A percentile compares a stretch with the other conserved stretches of the same genome.
Conservation (phyloP, 2,888 invertebrate genomes). For the Clitarchus hookeri region DNA sequence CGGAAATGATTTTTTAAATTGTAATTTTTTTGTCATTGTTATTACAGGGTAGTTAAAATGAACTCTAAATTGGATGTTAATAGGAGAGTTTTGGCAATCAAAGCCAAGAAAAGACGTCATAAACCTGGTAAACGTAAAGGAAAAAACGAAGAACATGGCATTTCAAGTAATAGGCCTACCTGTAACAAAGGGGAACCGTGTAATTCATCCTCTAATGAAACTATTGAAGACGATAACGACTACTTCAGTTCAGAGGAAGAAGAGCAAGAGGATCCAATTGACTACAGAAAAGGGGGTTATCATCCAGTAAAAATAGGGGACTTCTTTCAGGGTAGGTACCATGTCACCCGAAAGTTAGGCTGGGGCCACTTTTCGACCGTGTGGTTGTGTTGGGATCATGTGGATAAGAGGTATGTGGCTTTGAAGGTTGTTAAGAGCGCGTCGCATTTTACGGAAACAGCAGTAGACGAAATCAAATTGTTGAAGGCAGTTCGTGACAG, state of each 20-base stretch:
- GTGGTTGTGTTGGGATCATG: constrained; percentile 98
- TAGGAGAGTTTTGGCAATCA: constrained; percentile 86
- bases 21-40: constrained; percentile 25
- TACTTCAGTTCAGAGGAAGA: constrained; percentile 86
- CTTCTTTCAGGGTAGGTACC: constrained; percentile 89
- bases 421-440: constrained; percentile 99
- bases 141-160: constrained; percentile 67
- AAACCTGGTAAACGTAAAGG: constrained; percentile 78
- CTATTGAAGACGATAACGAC: constrained; percentile 72
- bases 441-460: constrained; percentile 98
- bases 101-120: constrained; percentile 90
- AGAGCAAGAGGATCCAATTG: constrained; percentile 96
- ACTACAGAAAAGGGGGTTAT: constrained; percentile 98
- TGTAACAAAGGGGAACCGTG: constrained; percentile 45
- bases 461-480: constrained; percentile 98
- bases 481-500: constrained; percentile 93
- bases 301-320: constrained; percentile 99
- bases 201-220: constrained; percentile 72
- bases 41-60: constrained; percentile 57
- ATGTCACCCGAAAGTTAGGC: constrained; percentile 94
- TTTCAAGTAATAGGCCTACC: constrained; percentile 45
- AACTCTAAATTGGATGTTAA: constrained; percentile 81
- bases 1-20: constrained; percentile 27
- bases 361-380: constrained; percentile 99
- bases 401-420: constrained; percentile 94